Evolutionary conservation across 2,888 invertebrate genomes (phyloP), one percentile per base, ranked within the genome.

Genomic region (Salpingus planirostris): DNA sequence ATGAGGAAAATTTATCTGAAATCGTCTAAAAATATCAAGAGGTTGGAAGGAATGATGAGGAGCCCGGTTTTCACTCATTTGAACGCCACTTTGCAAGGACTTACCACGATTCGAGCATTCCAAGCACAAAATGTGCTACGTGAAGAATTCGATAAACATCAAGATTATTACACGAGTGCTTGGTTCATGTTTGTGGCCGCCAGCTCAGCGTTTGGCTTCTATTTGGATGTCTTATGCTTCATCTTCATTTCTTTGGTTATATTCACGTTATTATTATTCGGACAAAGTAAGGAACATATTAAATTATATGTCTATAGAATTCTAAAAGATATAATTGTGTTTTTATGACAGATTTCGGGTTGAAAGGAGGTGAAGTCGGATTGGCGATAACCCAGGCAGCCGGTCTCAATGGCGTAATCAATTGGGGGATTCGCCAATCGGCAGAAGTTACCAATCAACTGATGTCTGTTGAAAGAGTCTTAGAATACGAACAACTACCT

Each of bases 11-110:
- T 80, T 43, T 85, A 80, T 57, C 68, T 85, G 29, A 64, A 69
- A 29, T 79, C 82, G 0, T 77, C 81, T 0, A 72, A 82, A 31
- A 81, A 80, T 50, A 70, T 86, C 26, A 86, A 76, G 61, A 66
- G 76, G 3, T 59, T 78, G 8, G 78, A 78, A 64, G 77, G 76
- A 51, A 73, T 76, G 46, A 88, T 84, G 46, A 74, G 86, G 33
- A 86, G 87, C 52, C 90, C 90, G 1, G 81, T 90, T 0, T 89
- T 86, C 57, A 76, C 83, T 1, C 88, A 89, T 58, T 65, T 90
- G 21, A 84, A 79, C 52, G 80, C 86, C 5, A 80, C 84, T 0
- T 67, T 91, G 2, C 75, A 81, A 45, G 90, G 90, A 1, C 61
- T 90, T 12, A 76, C 82, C 1, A 87, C 88, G 1, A 83, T 91